Base-by-base conservation (phyloP, 2,797 vertebrate genomes). In the Miichthys miiuy region DNA sequence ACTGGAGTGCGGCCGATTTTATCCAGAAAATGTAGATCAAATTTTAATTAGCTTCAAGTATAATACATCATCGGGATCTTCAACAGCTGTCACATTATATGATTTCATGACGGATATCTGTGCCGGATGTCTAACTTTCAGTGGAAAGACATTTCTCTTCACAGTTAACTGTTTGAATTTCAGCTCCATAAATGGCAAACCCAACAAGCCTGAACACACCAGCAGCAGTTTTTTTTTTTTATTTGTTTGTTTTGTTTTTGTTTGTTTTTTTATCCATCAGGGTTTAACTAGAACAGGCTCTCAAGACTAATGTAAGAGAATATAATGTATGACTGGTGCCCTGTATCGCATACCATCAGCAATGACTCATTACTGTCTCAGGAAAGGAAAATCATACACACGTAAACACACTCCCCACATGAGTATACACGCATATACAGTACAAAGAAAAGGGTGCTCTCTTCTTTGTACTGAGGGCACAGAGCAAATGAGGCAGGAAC, bases 301-400 rank as follows among this genome's bases (percentile, higher is more conserved):
- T 7, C 57, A 80, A 34, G 72, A 27, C 50, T 61, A 75, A 87
- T 60, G 75, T 82, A 89, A 87, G 78, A 89, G 88, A 80, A 82
- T 68, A 83, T 85, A 71, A 86, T 87, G 81, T 79, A 88, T 84
- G 88, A 89, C 87, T 86, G 57, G 73, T 88, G 87, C 78, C 38
- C 72, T 87, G 88, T 87, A 86, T 88, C 80, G 20, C 84, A 92
- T 89, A 91, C 85, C 87, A 91, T 91, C 84, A 84, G 71, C 69
- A 68, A 25, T 93, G 92, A 92, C 82, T 93, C 93, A 93, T 83
- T 80, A 67, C 72, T 63, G 81, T 87, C 84, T 86, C 68, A 89
- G 86, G 76, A 85, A 85, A 71, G 84, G 79, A 89, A 90, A 84
- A 81, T 82, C 81, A 89, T 80, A 80, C 84, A 85, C 66, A 85